Evolutionary conservation across 2,113 vertebrate species (phyloP).

Genomic region (Laticauda laticaudata): DNA sequence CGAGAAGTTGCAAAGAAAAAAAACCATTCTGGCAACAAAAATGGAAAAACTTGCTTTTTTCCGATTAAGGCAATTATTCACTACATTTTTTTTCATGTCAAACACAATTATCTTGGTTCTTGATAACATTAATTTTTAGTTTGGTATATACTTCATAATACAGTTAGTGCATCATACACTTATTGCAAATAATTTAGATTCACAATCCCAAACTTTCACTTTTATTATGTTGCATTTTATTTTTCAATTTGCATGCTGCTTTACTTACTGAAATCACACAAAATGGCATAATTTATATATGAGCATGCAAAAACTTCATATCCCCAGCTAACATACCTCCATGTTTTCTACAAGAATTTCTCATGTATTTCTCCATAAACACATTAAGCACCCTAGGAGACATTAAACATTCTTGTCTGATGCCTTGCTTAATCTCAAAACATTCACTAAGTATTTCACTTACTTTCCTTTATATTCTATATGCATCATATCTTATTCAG

Average conservation of each 20-base stretch:
- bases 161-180: not conserved
- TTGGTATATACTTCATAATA: not conserved
- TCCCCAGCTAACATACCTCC: not conserved
- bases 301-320: not conserved
- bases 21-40: not conserved
- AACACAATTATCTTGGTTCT: not conserved
- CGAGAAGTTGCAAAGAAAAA: not conserved
- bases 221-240: not conserved
- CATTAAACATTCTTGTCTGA: not conserved
- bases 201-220: not conserved
- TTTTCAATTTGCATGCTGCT: not conserved
- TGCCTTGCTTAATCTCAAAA: not conserved
- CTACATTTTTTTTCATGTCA: not conserved
- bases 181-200: not conserved
- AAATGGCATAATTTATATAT: not conserved
- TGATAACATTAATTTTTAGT: not conserved
- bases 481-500: not conserved
- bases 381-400: not conserved
- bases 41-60: not conserved
- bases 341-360: not conserved
- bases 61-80: not conserved
- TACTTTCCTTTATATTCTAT: not conserved
- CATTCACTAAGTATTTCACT: not conserved
- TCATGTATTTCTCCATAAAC: not conserved
- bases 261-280: not conserved